Base-by-base conservation (phyloP, 1,140 invertebrate genomes). In the Alviniconcha marisindica region DNA sequence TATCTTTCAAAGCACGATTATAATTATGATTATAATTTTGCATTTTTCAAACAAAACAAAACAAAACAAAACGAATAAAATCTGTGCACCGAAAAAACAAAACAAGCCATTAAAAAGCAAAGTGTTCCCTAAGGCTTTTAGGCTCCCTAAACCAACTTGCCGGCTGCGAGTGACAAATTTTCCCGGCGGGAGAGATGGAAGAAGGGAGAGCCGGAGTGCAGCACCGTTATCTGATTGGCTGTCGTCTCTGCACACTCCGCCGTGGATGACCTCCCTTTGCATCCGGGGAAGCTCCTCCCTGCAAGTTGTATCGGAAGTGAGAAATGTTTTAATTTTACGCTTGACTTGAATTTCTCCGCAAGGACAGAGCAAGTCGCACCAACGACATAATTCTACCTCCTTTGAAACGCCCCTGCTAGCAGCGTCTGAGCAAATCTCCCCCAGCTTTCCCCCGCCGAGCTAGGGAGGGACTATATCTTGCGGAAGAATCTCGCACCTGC, bases 311-410 rank as follows among this genome's bases (percentile, higher is more conserved):
- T 54, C 76, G 33, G 44, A 77, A 80, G 56, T 66, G 36, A 69
- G 78, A 80, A 66, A 80, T 69, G 78, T 80, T 80, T 80, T 80
- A 40, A 80, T 80, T 80, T 80, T 80, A 40, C 78, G 78, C 78
- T 33, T 69, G 78, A 63, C 78, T 80, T 5, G 40, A 31, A 18
- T 80, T 80, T 54, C 76, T 33, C 28, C 28, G n/a, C 56, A 4
- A 60, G 28, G 76, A 56, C 76, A 14, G 14, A 12, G 33, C 48
- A 15, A 31, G 51, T 31, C 56, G 31, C 28, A 40, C 51, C 77
- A 51, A 78, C 77, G 77, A 78, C 77, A 78, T 78, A 28, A 78
- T 78, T 78, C 56, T 38, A 33, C 28, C 54, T 36, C 54, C 54
- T 40, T 40, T 40, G 54, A 78, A 63, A 56, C 63, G 0, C 12